A percentile compares a stretch with the other conserved stretches of the same genome.
phyloP scores from a whole-genome alignment of 1,140 invertebrate species.

The Bradynema listronoti region DNA sequence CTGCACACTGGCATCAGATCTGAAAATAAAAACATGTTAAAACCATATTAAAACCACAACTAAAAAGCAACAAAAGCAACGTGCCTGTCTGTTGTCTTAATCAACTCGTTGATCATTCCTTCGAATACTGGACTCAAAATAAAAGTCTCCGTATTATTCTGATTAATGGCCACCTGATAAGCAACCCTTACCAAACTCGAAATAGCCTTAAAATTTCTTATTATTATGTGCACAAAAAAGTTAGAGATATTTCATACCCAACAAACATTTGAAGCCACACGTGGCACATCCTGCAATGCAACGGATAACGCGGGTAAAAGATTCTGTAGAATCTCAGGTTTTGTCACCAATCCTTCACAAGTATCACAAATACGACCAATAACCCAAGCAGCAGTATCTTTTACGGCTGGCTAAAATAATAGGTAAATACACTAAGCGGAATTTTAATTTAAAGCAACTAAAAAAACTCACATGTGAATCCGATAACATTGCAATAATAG shows the following conservation, averaged over 20 bases:
- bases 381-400: constrained; percentile 96
- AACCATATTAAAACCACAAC: constrained; percentile 7
- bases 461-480: constrained; percentile 66
- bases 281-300: constrained; percentile 77
- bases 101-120: constrained; percentile 78
- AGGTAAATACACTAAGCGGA: not conserved
- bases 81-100: constrained; percentile 85
- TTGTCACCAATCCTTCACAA: constrained; percentile 89
- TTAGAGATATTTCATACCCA: constrained; percentile 65
- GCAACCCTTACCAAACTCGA: constrained; percentile 92
- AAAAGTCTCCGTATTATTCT: constrained; percentile 77
- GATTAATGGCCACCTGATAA: constrained; percentile 68
- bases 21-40: constrained; percentile 45
- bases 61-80: constrained; percentile 3
- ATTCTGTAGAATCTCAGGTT: constrained; percentile 72
- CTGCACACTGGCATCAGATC: constrained; percentile 65
- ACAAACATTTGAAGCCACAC: constrained; percentile 96
- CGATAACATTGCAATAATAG: constrained; percentile 84
- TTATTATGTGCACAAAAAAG: not conserved
- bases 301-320: constrained; percentile 80
- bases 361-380: constrained; percentile 94
- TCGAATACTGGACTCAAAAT: constrained; percentile 87
- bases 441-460: constrained; percentile 11
- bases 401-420: constrained; percentile 68
- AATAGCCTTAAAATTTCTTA: constrained; percentile 67